These are phyloP conservation scores for Phrynosoma platyrhinos DNA, from an alignment of 2,113 vertebrate genomes.

Conservation along the genomic window DNA sequence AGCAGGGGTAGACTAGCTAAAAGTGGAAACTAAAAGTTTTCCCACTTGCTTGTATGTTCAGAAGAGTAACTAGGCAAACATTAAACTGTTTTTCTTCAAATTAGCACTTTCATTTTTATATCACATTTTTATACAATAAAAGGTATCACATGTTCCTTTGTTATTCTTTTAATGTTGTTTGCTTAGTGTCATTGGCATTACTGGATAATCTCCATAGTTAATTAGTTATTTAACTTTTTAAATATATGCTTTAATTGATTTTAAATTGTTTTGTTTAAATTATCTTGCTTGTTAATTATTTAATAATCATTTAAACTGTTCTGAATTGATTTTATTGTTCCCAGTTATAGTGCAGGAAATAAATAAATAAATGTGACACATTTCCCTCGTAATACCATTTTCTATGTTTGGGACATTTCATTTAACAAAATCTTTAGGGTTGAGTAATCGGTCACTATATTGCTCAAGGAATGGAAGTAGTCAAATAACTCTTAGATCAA, in stretches of 20 bases:
- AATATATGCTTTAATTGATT: no score
- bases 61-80: background rate
- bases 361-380: no score
- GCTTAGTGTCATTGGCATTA: background rate
- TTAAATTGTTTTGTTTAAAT: no score
- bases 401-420: background rate
- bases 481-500: background rate
- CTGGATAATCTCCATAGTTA: background rate
- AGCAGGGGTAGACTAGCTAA: no score
- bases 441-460: no score
- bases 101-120: background rate
- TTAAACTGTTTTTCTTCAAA: background rate
- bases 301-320: no score
- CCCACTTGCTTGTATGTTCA: background rate
- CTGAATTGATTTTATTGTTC: no score
- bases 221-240: background rate
- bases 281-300: no score
- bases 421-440: background rate
- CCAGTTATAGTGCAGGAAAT: no score
- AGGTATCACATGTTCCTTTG: background rate
- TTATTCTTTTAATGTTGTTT: background rate
- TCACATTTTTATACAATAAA: background rate
- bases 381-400: background rate
- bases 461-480: background rate
- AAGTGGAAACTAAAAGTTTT: conserved; percentile 11